Base-by-base conservation (phyloP, 2,113 vertebrate genomes). In the Etheostoma spectabile region DNA sequence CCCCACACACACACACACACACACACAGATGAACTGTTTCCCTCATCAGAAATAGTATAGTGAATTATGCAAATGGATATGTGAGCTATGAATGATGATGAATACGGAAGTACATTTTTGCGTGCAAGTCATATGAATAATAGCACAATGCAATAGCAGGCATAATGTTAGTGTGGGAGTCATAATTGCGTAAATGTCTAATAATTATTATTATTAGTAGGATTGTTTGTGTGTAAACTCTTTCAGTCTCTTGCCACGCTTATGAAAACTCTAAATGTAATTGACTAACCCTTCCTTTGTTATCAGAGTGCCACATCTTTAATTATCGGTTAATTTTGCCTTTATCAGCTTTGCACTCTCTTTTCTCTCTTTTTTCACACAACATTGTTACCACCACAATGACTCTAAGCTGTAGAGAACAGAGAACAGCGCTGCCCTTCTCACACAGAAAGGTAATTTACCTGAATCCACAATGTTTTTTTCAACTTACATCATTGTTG, bases 371-470 rank as follows among this genome's bases (percentile, higher is more conserved):
- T 68, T 49, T 86, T 81, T 68, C 60, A 77, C 75, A 78, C 80
- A 79, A 64, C 59, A 69, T 82, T 86, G 76, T 80, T 68, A 66
- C 48, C 74, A 30, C 80, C 74, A 62, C 84, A 88, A 85, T 92
- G 92, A 90, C 81, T 87, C 80, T 93, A 82, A 92, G 86, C 82
- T 77, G 72, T 85, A 69, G 65, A 86, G 86, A 86, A 79, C 85
- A 86, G 62, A 85, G 64, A 86, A 57, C 76, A 45, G 68, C 77
- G 59, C 67, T 60, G 21, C 45, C 46, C 74, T 82, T 76, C 87
- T 88, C 71, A 83, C 35, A 46, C 65, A 51, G 55, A 74, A 89
- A 94, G 94, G 94, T 95, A 95, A 94, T 91, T 88, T 19, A 46
- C 46, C 77, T 56, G 56, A 83, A 89, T 83, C 48, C 13, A 74